These are phyloP conservation scores for Sebastes wilsoni DNA, from an alignment of 2,797 vertebrate species.

Conservation along the genomic window DNA sequence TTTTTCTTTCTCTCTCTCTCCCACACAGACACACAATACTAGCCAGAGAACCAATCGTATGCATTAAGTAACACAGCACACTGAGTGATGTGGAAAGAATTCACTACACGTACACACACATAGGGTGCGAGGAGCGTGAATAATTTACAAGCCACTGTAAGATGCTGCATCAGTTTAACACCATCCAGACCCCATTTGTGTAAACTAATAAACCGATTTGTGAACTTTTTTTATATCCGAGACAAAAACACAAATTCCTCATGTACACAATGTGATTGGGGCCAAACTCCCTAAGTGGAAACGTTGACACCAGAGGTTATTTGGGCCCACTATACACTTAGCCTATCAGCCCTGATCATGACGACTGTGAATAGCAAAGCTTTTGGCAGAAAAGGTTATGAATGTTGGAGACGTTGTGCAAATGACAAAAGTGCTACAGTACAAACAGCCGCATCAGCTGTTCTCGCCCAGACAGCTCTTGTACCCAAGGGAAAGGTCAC, in stretches of 20 bases:
- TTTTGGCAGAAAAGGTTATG: conserved; percentile 76
- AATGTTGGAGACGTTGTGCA: conserved; percentile 61
- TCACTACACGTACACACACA: conserved; percentile 26
- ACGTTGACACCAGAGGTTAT: conserved; percentile 45
- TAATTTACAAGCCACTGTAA: conserved; percentile 52
- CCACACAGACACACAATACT: not conserved
- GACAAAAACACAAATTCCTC: conserved; percentile 26
- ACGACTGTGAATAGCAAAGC: conserved; percentile 59
- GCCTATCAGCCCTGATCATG: conserved; percentile 58
- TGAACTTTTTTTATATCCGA: conserved; percentile 27
- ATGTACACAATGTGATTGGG: conserved; percentile 3
- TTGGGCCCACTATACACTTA: conserved; percentile 26
- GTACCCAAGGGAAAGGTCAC: conserved; percentile 78
- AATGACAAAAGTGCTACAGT: conserved; percentile 64
- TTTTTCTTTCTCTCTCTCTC: not conserved
- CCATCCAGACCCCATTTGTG: conserved; percentile 34
- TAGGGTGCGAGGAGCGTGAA: conserved; percentile 33
- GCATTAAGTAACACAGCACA: conserved; percentile 33
- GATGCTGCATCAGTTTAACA: conserved; percentile 48
- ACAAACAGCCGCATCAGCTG: conserved; percentile 76
- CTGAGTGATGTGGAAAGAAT: conserved; percentile 33
- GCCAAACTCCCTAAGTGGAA: conserved; percentile 14
- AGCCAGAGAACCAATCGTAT: conserved; percentile 22
- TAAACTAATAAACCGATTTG: conserved; percentile 39
- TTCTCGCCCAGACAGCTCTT: conserved; percentile 65